phyloP scores from a whole-genome alignment of 2,113 vertebrate genomes.

The Plecotus auritus region DNA sequence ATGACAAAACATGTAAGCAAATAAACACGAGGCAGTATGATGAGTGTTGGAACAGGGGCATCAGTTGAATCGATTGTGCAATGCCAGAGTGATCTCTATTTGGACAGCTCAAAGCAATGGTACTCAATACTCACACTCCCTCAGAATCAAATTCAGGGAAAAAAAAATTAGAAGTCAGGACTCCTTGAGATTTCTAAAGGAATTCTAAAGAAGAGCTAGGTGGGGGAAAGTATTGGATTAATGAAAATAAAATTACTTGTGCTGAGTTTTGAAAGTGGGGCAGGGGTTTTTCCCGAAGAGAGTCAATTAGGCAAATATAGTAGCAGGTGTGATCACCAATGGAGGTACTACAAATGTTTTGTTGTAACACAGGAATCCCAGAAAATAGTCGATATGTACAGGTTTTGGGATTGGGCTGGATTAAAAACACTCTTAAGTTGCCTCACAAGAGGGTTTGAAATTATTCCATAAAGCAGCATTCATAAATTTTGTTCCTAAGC shows the following conservation, averaged over 20 bases:
- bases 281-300: neutral
- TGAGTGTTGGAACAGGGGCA: rapidly evolving
- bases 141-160: neutral
- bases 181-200: neutral
- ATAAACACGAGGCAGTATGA: neutral
- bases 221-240: neutral
- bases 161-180: neutral
- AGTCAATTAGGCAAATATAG: neutral
- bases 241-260: neutral
- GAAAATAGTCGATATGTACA: rapidly evolving
- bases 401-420: neutral
- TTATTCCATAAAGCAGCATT: neutral
- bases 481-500: neutral
- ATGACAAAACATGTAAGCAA: neutral
- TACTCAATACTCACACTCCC: neutral
- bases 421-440: neutral
- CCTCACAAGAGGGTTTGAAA: neutral
- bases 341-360: neutral
- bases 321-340: neutral
- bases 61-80: neutral
- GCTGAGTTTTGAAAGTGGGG: neutral
- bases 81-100: too few relatives aligned
- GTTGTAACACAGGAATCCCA: neutral
- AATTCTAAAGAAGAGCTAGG: neutral
- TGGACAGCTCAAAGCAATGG: neutral